Percentiles rank a stretch among this genome's conserved stretches.
Evolutionary conservation across 2,888 invertebrate species (phyloP).

Genomic region (Camptogramma bilineatum): DNA sequence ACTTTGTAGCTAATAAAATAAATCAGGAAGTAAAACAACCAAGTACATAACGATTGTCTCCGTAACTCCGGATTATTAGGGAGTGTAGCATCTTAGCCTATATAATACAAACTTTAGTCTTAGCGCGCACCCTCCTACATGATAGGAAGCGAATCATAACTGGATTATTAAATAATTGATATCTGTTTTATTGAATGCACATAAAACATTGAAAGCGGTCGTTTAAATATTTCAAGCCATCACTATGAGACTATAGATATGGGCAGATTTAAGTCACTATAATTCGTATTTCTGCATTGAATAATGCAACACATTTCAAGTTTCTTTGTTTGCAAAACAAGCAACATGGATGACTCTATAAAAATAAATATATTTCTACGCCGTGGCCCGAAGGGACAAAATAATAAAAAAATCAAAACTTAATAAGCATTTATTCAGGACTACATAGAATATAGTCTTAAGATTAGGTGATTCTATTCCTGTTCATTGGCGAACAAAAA

Average conservation of each 20-base stretch:
- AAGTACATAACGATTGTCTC: conserved; percentile 50
- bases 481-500: too few relatives aligned
- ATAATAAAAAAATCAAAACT: too few relatives aligned
- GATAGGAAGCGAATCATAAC: conserved; percentile 30
- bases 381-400: too few relatives aligned
- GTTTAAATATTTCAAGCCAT: background rate
- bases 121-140: conserved; percentile 37
- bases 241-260: background rate
- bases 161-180: conserved; percentile 17
- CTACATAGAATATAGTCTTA: too few relatives aligned
- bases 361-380: background rate
- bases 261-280: background rate
- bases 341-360: background rate
- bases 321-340: background rate
- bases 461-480: too few relatives aligned
- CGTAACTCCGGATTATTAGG: conserved; percentile 72
- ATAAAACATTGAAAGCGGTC: background rate
- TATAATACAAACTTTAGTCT: conserved; percentile 63
- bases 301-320: too few relatives aligned
- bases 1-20: background rate
- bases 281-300: background rate
- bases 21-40: conserved; percentile 2
- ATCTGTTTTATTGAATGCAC: conserved; percentile 11
- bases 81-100: conserved; percentile 55
- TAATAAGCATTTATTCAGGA: too few relatives aligned